A percentile compares a stretch with the other conserved stretches of the same genome.
These are phyloP conservation scores for Dromas ardeola DNA, from an alignment of 2,113 vertebrate genomes.

Conservation along the genomic window DNA sequence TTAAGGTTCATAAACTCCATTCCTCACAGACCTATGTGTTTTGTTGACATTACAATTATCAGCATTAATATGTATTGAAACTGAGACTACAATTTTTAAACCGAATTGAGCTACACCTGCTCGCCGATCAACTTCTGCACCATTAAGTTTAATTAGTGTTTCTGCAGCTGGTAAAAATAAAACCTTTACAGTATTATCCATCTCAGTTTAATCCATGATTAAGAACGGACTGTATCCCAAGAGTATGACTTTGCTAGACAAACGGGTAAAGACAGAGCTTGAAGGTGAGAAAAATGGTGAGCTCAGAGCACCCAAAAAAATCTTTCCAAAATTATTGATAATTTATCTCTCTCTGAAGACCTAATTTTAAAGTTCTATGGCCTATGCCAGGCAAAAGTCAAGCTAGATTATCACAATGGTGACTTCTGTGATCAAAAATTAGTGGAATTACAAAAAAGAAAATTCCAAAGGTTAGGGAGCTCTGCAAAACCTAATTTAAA, in stretches of 20 bases:
- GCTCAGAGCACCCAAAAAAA: not conserved
- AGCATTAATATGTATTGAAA: not conserved
- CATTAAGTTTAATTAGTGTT: not conserved
- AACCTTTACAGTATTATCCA: not conserved
- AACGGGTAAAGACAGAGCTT: not conserved
- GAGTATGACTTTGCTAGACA: not conserved
- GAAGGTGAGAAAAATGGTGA: not conserved
- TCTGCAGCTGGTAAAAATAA: not conserved
- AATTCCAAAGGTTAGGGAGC: not conserved
- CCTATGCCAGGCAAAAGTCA: constrained; percentile 43
- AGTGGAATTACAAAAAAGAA: not conserved
- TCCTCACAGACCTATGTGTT: not conserved
- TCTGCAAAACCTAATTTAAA: not conserved
- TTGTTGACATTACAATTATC: not conserved
- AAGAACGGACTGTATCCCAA: not conserved
- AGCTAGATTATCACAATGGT: constrained; percentile 65
- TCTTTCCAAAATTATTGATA: not conserved
- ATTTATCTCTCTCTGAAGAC: not conserved
- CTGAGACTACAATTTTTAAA: not conserved
- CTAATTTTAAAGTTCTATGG: constrained; percentile 23
- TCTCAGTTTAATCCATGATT: not conserved
- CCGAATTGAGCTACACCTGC: not conserved
- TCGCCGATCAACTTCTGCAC: not conserved
- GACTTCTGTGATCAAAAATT: constrained; percentile 42
- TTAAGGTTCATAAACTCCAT: not conserved